Conservation (phyloP, 2,797 vertebrate species). For the Propithecus deckenii region DNA sequence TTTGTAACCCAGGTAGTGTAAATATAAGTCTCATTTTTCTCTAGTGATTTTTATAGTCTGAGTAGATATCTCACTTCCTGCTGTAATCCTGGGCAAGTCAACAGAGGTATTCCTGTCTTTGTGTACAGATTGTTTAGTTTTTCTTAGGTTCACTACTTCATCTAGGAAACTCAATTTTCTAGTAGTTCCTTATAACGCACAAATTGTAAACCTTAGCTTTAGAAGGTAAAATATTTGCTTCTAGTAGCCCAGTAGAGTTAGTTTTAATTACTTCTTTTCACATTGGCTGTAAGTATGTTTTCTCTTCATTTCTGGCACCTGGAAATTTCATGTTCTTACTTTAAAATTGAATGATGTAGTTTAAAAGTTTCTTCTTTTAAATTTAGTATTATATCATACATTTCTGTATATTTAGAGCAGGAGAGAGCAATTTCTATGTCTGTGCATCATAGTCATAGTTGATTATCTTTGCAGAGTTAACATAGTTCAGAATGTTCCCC, state of each 20-base stretch:
- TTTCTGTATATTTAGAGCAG: background rate
- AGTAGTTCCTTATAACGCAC: background rate
- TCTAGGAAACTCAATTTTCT: background rate
- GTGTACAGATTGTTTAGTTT: background rate
- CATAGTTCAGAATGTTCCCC: background rate
- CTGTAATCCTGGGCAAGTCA: background rate
- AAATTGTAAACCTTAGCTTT: background rate
- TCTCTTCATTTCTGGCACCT: background rate
- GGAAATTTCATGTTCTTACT: background rate
- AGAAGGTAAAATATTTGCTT: background rate
- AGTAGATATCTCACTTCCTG: background rate
- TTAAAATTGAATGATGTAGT: conserved; percentile 8
- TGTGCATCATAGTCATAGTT: background rate
- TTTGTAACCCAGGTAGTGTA: background rate
- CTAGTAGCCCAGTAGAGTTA: background rate
- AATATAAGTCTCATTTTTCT: background rate
- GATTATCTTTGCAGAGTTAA: background rate
- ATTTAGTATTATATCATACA: background rate
- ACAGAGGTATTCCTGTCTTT: background rate
- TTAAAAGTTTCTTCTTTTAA: background rate
- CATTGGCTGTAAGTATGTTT: background rate
- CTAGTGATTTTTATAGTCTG: background rate
- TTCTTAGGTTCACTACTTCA: background rate
- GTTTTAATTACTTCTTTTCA: background rate
- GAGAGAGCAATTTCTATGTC: background rate